phyloP scores from a whole-genome alignment of 1,140 invertebrate species.

The Drosophila setifemur region DNA sequence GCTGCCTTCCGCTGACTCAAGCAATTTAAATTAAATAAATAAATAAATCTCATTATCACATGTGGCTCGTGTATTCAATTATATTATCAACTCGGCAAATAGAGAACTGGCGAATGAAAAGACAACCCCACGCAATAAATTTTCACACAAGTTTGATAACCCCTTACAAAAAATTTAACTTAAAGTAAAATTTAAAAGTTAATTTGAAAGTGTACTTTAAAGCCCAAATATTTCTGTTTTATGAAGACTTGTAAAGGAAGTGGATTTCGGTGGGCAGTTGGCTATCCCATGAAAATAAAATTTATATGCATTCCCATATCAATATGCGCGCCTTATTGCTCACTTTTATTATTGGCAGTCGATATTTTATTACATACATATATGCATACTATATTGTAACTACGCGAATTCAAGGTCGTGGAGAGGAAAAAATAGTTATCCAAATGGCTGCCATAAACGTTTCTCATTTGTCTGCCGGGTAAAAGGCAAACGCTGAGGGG shows the following conservation, averaged over 20 bases:
- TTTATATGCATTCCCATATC: background rate
- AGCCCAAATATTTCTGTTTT: too few relatives aligned
- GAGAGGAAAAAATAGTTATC: conserved; percentile 25
- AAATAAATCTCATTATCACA: conserved; percentile 78
- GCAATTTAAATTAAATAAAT: conserved; percentile 62
- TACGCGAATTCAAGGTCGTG: conserved; percentile 42
- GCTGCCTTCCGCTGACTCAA: too few relatives aligned
- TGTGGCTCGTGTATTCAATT: conserved; percentile 73
- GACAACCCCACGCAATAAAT: background rate
- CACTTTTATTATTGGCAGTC: conserved; percentile 20
- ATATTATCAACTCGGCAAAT: conserved; percentile 46
- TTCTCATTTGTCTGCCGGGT: conserved; percentile 46
- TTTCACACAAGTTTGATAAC: conserved; percentile 6
- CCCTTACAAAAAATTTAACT: background rate
- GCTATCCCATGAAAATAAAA: conserved; percentile 25
- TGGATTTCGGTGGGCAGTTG: conserved; percentile 15
- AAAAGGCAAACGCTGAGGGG: conserved; percentile 12
- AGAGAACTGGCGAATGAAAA: background rate
- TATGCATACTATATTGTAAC: conserved; percentile 53
- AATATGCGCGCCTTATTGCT: conserved; percentile 1
- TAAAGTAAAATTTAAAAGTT: background rate
- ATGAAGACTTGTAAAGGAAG: too few relatives aligned
- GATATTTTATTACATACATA: conserved; percentile 13
- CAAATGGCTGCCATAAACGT: conserved; percentile 66
- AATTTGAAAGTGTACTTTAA: too few relatives aligned